Evolutionary conservation across 2,797 vertebrate genomes (phyloP).

Genomic region (Naso thynnoides): DNA sequence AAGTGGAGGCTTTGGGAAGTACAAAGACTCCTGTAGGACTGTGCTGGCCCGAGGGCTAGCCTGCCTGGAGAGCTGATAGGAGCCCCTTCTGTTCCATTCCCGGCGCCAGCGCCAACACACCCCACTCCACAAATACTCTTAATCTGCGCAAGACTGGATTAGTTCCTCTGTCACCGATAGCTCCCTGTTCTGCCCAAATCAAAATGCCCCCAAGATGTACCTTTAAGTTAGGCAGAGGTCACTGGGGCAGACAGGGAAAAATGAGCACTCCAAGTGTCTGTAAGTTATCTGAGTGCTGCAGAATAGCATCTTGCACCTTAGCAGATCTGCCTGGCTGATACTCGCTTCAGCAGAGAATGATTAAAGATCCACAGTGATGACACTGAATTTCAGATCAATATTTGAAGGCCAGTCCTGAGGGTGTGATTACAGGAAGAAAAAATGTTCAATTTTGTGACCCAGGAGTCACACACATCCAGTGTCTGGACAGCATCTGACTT

Average conservation of each 20-base stretch:
- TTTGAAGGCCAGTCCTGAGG: constrained; percentile 81
- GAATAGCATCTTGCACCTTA: constrained; percentile 83
- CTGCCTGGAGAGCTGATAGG: constrained; percentile 87
- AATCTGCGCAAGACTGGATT: constrained; percentile 91
- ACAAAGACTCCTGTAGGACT: constrained; percentile 88
- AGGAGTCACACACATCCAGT: constrained; percentile 40
- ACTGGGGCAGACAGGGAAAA: constrained; percentile 79
- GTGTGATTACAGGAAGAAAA: constrained; percentile 75
- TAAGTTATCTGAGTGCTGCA: constrained; percentile 84
- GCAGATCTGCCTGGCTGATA: constrained; percentile 82
- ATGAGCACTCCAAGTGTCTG: constrained; percentile 79
- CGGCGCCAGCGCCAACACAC: constrained; percentile 77
- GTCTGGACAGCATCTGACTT: constrained; percentile 58
- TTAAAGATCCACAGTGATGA: constrained; percentile 78
- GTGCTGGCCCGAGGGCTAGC: constrained; percentile 84
- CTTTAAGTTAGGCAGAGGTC: constrained; percentile 88
- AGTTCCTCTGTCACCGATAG: constrained; percentile 87
- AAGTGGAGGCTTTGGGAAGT: constrained; percentile 82
- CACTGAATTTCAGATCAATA: constrained; percentile 81
- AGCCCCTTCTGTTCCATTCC: constrained; percentile 76
- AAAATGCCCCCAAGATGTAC: constrained; percentile 87
- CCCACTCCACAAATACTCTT: constrained; percentile 84
- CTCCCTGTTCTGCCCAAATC: constrained; percentile 84
- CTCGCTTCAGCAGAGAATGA: constrained; percentile 60
- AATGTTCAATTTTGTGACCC: constrained; percentile 58